phyloP scores from a whole-genome alignment of 1,140 invertebrate genomes.

The Drosophila kepulauana region DNA sequence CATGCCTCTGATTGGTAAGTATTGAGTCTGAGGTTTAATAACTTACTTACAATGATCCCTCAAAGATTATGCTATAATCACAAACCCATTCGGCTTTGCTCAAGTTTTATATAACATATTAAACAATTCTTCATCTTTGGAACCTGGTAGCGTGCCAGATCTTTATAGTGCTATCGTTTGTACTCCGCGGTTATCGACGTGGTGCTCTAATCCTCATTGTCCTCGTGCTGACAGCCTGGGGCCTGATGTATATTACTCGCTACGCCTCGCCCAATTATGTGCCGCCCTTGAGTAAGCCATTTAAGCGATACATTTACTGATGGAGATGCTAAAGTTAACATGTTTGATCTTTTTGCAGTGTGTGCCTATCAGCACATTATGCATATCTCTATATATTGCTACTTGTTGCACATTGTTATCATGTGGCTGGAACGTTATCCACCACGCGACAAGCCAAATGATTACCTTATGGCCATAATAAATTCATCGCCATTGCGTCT shows the following conservation, averaged over 20 bases:
- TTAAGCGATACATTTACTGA: not conserved
- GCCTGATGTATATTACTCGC: constrained; percentile 72
- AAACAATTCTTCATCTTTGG: not conserved
- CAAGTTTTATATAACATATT: too few species aligned
- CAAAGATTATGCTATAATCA: too few species aligned
- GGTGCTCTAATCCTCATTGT: constrained; percentile 69
- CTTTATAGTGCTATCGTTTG: constrained; percentile 69
- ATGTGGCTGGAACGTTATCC: constrained; percentile 77
- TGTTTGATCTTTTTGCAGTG: constrained; percentile 48
- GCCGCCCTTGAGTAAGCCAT: constrained; percentile 63
- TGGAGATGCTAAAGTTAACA: not conserved
- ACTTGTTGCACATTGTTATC: constrained; percentile 68
- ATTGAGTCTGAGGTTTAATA: not conserved
- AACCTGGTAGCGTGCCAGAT: constrained; percentile 56
- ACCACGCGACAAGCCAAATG: constrained; percentile 50
- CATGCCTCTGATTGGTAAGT: constrained; percentile 65
- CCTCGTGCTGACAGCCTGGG: constrained; percentile 56
- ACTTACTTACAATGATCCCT: too few species aligned
- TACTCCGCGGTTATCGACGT: constrained; percentile 71
- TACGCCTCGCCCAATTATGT: constrained; percentile 73
- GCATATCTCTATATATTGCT: constrained; percentile 62
- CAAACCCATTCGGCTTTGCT: too few species aligned
- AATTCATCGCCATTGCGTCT: constrained; percentile 57
- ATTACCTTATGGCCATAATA: constrained; percentile 46
- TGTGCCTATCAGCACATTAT: constrained; percentile 62